A percentile compares a stretch with the other conserved stretches of the same genome.
Conservation (phyloP, 1,140 invertebrate genomes). For the Anoplolepis gracilipes region DNA sequence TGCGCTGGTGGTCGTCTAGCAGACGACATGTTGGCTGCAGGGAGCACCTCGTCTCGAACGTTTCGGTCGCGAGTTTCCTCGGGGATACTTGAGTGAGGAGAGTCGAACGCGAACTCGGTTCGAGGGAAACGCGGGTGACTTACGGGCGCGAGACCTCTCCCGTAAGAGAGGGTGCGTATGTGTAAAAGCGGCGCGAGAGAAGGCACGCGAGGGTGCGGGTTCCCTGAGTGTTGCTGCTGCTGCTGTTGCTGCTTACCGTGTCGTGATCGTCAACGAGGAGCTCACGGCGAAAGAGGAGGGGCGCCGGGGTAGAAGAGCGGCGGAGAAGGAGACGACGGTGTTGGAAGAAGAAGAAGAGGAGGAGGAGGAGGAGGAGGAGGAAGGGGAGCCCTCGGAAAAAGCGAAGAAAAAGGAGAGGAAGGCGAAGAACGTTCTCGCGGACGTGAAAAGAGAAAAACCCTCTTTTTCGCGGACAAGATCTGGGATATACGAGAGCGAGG, state of each 20-base stretch:
- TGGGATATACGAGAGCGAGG: neutral
- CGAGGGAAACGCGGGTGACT: slow-evolving; percentile 23
- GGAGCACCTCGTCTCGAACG: slow-evolving; percentile 81
- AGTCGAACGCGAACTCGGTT: slow-evolving; percentile 56
- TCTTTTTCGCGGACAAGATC: neutral
- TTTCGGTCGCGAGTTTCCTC: slow-evolving; percentile 80
- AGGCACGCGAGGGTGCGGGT: slow-evolving; percentile 57
- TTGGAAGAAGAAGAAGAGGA: neutral
- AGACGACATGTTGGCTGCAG: slow-evolving; percentile 85
- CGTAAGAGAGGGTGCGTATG: slow-evolving; percentile 16
- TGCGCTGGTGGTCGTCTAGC: slow-evolving; percentile 77
- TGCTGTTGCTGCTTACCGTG: slow-evolving; percentile 10
- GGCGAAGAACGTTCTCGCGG: neutral
- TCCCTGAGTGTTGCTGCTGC: slow-evolving; percentile 57
- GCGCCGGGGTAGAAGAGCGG: neutral
- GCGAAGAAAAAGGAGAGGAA: slow-evolving; percentile 4
- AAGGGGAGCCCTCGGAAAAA: slow-evolving; percentile 53
- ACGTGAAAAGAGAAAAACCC: neutral
- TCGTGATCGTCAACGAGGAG: slow-evolving; percentile 59
- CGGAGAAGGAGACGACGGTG: neutral
- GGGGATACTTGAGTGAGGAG: slow-evolving; percentile 79
- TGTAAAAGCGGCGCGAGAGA: slow-evolving; percentile 48
- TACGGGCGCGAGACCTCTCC: slow-evolving; percentile 37
- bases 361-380: neutral
- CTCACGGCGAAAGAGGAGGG: slow-evolving; percentile 18